Evolutionary conservation across 2,888 invertebrate genomes (phyloP), one percentile per base, ranked within the genome.

Genomic region (Cyclophora albipunctata): DNA sequence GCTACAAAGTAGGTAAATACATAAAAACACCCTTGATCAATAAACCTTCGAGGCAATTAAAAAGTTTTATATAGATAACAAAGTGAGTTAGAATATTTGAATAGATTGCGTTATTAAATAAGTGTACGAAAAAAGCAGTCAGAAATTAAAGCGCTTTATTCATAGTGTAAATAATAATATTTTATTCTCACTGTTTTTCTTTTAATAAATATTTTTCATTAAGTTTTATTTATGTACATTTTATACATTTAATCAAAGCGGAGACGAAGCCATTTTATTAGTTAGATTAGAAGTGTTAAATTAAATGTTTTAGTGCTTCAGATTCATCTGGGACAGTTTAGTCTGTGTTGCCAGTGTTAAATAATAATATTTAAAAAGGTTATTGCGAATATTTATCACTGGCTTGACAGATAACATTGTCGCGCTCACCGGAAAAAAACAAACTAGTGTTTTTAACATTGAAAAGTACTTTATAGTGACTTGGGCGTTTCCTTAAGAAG

Each of bases 291-390:
- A 53, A 51, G 45, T 48, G 46, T 41, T 42, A 52, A 51, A 51
- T 49, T 51, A 55, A 54, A 50, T 54, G 34, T 51, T 67, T 72
- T 67, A 85, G 86, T 86, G 86, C 85, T 79, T 77, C 68, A 81
- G 84, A 79, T 85, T 87, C 77, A 78, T 81, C 81, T 73, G 86
- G 87, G 85, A 85, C 82, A 59, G 67, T 72, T 73, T 63, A 66
- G 60, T 56, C 60, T 71, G 67, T 65, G 66, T 67, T 65, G 72
- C 71, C 78, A 74, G 67, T 73, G 74, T 73, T 72, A 75, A 81
- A 76, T 42, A 63, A 58, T 62, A 57, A 43, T 55, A 51, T 51
- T 54, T 50, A 56, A 59, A 20, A 20, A 20, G 20, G 20, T 20
- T 20, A 20, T 20, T 20, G 20, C 1, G 20, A 20, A 57, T 49